These are phyloP conservation scores for Pimpla rufipes DNA, from an alignment of 2,888 invertebrate species.

Conservation along the genomic window DNA sequence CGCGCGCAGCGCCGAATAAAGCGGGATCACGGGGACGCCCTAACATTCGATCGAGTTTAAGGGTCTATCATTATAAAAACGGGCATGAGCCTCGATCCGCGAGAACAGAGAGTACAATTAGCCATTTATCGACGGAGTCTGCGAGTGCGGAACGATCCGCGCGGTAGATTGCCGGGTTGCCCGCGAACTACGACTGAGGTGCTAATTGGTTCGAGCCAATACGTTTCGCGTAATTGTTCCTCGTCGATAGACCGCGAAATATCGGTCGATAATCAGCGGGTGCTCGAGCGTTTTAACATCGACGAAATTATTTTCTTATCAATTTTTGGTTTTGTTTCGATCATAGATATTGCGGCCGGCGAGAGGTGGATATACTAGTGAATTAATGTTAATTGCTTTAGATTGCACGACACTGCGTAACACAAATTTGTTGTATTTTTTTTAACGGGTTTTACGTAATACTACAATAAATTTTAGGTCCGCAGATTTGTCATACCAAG, in stretches of 20 bases:
- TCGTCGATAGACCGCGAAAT: constrained; percentile 9
- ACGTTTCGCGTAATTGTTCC: neutral
- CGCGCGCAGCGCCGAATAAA: constrained; percentile 52
- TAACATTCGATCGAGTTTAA: constrained; percentile 60
- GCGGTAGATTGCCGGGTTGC: constrained; percentile 76
- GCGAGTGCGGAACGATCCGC: constrained; percentile 75
- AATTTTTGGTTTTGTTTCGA: neutral
- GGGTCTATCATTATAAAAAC: constrained; percentile 67
- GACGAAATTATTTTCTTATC: neutral
- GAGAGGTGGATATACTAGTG: too few relatives aligned
- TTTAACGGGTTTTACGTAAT: too few relatives aligned
- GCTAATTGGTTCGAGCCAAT: constrained; percentile 74
- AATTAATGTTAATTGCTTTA: too few relatives aligned
- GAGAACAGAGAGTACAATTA: constrained; percentile 76
- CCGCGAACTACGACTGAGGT: constrained; percentile 72
- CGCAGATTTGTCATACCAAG: too few relatives aligned
- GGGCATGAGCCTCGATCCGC: constrained; percentile 41
- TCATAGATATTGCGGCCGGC: neutral
- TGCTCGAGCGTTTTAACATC: neutral
- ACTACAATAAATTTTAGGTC: too few relatives aligned
- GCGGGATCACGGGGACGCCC: constrained; percentile 61
- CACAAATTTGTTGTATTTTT: too few relatives aligned
- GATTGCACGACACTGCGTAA: too few relatives aligned
- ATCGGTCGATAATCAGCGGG: neutral
- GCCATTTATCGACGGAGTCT: constrained; percentile 78